These are phyloP conservation scores for Uropetala carovei DNA, from an alignment of 2,888 invertebrate genomes.

Conservation along the genomic window DNA sequence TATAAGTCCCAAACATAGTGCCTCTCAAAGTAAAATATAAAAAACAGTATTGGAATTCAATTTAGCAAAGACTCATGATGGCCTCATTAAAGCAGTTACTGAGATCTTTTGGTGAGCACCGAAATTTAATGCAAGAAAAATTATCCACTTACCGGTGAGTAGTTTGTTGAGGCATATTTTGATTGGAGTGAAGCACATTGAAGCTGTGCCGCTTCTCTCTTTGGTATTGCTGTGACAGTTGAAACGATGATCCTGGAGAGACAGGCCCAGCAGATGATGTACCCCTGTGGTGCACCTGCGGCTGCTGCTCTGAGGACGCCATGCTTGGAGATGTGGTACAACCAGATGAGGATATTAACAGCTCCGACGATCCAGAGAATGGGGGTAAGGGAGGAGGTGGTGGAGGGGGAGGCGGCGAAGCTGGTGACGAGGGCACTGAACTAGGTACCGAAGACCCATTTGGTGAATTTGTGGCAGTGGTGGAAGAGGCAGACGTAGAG, in stretches of 20 bases:
- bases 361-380: conserved; percentile 66
- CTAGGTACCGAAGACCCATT: conserved; percentile 82
- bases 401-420: conserved; percentile 77
- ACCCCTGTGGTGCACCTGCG: conserved; percentile 58
- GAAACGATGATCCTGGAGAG: conserved; percentile 45
- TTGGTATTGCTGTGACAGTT: conserved; percentile 69
- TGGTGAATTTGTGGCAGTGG: conserved; percentile 79
- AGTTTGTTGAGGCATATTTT: conserved; percentile 72
- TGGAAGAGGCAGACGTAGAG: conserved; percentile 76
- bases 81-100: not conserved
- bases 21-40: not conserved
- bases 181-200: conserved; percentile 73
- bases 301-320: conserved; percentile 42
- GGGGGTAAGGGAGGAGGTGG: conserved; percentile 58
- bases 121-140: not conserved
- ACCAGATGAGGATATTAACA: conserved; percentile 41
- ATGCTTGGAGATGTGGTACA: conserved; percentile 66
- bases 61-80: too few species aligned
- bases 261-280: conserved; percentile 40
- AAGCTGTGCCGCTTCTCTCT: conserved; percentile 80
- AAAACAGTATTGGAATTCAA: too few species aligned
- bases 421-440: conserved; percentile 85
- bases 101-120: not conserved
- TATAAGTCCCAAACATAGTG: not conserved
- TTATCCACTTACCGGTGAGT: conserved; percentile 66